phyloP scores from a whole-genome alignment of 2,797 vertebrate genomes.

The Fistularia commersonii region DNA sequence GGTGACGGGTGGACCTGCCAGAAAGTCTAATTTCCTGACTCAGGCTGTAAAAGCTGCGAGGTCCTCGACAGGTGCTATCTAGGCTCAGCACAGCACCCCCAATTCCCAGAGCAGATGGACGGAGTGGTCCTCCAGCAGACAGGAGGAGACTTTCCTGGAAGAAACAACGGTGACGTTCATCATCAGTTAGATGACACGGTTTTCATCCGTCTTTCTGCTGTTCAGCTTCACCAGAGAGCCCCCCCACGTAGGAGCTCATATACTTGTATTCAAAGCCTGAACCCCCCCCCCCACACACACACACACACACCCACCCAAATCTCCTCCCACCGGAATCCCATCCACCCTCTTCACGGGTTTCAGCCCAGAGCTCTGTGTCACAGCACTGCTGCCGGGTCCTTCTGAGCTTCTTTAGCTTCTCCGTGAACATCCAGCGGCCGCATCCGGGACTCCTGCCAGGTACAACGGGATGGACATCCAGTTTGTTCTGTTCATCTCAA shows the following conservation, averaged over 20 bases:
- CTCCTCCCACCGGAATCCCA: constrained; percentile 62
- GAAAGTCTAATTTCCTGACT: no score
- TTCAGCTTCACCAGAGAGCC: background rate
- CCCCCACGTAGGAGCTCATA: background rate
- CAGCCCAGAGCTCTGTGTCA: constrained; percentile 19
- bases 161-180: no score
- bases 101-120: no score
- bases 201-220: constrained; percentile 1
- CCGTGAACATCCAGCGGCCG: constrained; percentile 11
- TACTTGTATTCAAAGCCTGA: constrained; percentile 6
- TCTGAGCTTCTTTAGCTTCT: background rate
- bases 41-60: no score
- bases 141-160: no score
- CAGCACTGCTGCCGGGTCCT: constrained; percentile 1
- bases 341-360: constrained; percentile 30
- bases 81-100: no score
- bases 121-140: no score
- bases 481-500: background rate
- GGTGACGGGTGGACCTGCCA: no score
- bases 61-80: no score
- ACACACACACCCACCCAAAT: constrained; percentile 15
- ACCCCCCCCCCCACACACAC: constrained; percentile 37
- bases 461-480: constrained; percentile 12
- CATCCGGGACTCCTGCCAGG: constrained; percentile 39
- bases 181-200: no score